Conservation (phyloP, 2,113 vertebrate species). For the Erythrocercus mccallii region DNA sequence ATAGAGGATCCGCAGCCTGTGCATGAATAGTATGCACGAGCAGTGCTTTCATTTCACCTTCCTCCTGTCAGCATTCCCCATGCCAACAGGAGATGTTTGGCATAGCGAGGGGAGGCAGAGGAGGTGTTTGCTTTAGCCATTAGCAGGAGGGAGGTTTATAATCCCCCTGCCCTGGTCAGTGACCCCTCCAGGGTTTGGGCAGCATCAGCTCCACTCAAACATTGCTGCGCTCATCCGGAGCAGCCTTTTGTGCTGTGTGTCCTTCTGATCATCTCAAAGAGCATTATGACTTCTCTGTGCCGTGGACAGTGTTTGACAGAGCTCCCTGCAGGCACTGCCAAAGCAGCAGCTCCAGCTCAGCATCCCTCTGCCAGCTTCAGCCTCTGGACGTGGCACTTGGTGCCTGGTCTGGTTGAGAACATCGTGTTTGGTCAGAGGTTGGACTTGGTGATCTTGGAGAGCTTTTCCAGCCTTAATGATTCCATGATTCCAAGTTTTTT, state of each 20-base stretch:
- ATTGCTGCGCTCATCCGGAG: background rate
- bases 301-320: background rate
- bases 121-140: background rate
- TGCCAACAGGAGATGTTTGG: background rate
- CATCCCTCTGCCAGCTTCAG: background rate
- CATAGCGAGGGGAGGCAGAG: background rate
- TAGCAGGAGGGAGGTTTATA: background rate
- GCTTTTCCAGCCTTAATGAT: background rate
- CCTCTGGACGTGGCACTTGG: rapidly evolving
- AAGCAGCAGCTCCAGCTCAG: background rate
- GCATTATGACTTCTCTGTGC: background rate
- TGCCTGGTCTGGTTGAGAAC: rapidly evolving
- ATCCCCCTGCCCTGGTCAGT: background rate
- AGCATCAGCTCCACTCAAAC: background rate
- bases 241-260: background rate
- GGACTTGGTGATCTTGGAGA: rapidly evolving
- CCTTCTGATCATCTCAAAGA: background rate
- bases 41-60: slow-evolving; percentile 13
- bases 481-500: background rate
- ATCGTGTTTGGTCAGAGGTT: background rate
- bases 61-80: background rate
- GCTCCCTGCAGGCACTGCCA: background rate
- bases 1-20: background rate
- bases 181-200: background rate
- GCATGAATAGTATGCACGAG: background rate